These are phyloP conservation scores for Actinia tenebrosa DNA, from an alignment of 64 coral and sea anemone genomes.

Conservation along the genomic window DNA sequence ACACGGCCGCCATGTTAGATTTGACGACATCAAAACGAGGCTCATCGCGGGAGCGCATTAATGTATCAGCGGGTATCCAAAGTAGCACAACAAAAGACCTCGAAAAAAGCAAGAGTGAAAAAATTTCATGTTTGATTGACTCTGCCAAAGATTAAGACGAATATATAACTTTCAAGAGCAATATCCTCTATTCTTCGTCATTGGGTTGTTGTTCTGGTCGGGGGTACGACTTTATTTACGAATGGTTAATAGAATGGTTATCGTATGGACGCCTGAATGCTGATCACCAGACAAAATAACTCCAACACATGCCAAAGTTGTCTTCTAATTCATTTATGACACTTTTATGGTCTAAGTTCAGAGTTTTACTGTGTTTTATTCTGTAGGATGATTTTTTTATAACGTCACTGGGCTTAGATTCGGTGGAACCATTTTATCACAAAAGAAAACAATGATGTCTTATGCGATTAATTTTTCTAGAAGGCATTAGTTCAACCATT, in stretches of 20 bases:
- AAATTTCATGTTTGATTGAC: conserved; percentile 21
- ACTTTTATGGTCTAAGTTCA: not conserved
- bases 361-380: not conserved
- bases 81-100: conserved; percentile 25
- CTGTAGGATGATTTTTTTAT: not conserved
- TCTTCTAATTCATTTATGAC: not conserved
- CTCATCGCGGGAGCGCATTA: conserved; percentile 26
- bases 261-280: not conserved
- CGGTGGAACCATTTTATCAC: not conserved
- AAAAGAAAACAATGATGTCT: not conserved
- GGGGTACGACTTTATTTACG: not conserved
- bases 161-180: not conserved
- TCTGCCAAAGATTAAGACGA: not conserved
- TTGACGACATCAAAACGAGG: conserved; percentile 45
- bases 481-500: not conserved
- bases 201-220: not conserved
- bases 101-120: not conserved
- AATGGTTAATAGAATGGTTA: not conserved
- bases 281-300: not conserved
- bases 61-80: conserved; percentile 41
- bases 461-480: not conserved
- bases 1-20: conserved; percentile 36
- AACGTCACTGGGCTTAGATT: not conserved
- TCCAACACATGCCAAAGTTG: not conserved
- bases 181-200: not conserved